A percentile compares a stretch with the other conserved stretches of the same genome.
phyloP scores from a whole-genome alignment of 1,140 invertebrate species.

The Amphibalanus amphitrite region DNA sequence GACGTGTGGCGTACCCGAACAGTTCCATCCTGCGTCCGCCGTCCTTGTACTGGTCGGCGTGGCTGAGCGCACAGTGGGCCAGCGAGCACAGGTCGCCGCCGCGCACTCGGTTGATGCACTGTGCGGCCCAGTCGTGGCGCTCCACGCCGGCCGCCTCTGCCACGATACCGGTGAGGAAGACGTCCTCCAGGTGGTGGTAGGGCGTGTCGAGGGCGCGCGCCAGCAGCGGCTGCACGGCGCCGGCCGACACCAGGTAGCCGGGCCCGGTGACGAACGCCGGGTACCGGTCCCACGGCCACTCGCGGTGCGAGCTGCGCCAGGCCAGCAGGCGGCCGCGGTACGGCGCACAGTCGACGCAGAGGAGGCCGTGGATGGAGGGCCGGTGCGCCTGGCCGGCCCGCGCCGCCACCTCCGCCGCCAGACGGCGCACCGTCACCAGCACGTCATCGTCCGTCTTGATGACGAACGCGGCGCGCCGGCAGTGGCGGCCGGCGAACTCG shows the following conservation, averaged over 20 bases:
- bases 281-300: neutral
- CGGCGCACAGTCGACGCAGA: neutral
- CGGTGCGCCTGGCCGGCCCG: too few relatives aligned
- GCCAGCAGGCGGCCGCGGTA: neutral
- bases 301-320: neutral
- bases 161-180: neutral
- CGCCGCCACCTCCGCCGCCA: too few relatives aligned
- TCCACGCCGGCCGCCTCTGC: neutral
- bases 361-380: neutral
- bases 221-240: neutral
- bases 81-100: neutral
- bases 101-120: neutral
- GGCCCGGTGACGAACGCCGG: neutral
- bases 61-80: neutral
- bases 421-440: neutral
- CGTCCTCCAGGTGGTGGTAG: neutral
- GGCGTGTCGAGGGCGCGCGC: neutral
- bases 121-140: neutral
- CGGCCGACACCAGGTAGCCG: neutral
- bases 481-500: neutral
- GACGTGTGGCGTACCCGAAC: neutral
- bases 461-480: neutral
- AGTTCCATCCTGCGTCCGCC: neutral
- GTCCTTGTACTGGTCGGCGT: neutral
- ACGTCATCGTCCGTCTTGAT: neutral